Evolutionary conservation across 1,140 invertebrate genomes (phyloP), one percentile per base, ranked within the genome.

Genomic region (Drosophila pachea): DNA sequence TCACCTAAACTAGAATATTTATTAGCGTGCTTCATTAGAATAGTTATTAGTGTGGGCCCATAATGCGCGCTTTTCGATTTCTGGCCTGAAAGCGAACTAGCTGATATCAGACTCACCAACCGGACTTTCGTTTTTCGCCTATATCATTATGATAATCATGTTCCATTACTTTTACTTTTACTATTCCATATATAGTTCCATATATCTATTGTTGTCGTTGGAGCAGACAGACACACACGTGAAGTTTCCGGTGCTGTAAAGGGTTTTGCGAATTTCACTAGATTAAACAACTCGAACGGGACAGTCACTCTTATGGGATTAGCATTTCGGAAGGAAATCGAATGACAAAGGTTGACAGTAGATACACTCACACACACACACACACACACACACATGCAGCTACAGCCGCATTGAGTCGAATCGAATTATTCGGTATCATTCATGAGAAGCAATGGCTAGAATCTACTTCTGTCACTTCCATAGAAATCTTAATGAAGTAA

Each of bases 341-440:
- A 77, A 73, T 84, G 81, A 84, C 81, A 84, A 76, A 84, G 81
- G 81, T 86, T 84, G 81, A 86, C 81, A 84, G 81, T 86, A 74
- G 68, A 60, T 71, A 75, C 67, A 68, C 66, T 61, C 66, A 70
- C 56, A 62, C 32, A 58, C 32, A 42, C 38, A 49, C 29, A 42
- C 16, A 48, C 31, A 43, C 38, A 65, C 45, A 60, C 36, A 53
- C 68, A 63, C 59, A n/a, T n/a, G n/a, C n/a, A n/a, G n/a, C n/a
- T n/a, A 48, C 29, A 47, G 8, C 35, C 7, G 49, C 42, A 65
- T 42, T 38, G 45, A 47, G 16, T 38, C 12, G 50, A 43, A 43
- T 60, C 33, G 54, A 11, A 50, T 31, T 12, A 38, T 54, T 45
- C 61, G 66, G 53, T 48, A 58, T 66, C 67, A 68, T 75, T 56